These are phyloP conservation scores for Bos javanicus DNA, from an alignment of 2,113 vertebrate genomes.

Conservation along the genomic window DNA sequence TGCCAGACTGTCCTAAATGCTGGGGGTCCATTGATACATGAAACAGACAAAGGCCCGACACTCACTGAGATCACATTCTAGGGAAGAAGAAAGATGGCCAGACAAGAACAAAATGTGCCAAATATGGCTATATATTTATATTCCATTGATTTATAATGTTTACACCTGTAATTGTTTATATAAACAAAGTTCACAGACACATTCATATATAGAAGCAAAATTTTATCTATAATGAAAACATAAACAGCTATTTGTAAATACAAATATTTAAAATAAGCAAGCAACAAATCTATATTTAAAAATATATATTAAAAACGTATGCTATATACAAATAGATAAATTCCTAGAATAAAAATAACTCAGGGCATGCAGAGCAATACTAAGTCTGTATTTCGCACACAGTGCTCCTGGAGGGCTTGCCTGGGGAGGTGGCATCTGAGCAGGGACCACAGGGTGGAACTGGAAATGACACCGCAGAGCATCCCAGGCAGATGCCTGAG, in stretches of 20 bases:
- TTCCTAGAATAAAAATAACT: not conserved
- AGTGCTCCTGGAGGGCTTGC: not conserved
- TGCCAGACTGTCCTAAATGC: not conserved
- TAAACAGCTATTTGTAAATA: not conserved
- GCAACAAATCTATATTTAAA: not conserved
- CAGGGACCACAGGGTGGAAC: not conserved
- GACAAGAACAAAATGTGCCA: not conserved
- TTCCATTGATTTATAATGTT: not conserved
- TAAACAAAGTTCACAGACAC: not conserved
- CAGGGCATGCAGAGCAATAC: not conserved
- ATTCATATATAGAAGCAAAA: not conserved
- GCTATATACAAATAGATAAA: not conserved
- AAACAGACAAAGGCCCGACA: not conserved
- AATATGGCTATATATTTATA: not conserved
- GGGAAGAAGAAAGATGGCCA: not conserved
- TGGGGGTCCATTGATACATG: not conserved
- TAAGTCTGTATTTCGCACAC: not conserved
- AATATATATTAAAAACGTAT: not conserved
- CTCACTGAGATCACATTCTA: not conserved
- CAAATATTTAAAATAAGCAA: not conserved
- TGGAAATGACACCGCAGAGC: not conserved
- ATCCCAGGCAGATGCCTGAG: too few species aligned
- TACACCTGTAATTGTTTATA: not conserved
- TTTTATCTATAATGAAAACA: not conserved
- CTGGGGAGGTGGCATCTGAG: accelerated